Percentiles rank a stretch among this genome's conserved stretches.
Evolutionary conservation across 2,113 vertebrate species (phyloP).

Genomic region (Rhabdomys dilectus): DNA sequence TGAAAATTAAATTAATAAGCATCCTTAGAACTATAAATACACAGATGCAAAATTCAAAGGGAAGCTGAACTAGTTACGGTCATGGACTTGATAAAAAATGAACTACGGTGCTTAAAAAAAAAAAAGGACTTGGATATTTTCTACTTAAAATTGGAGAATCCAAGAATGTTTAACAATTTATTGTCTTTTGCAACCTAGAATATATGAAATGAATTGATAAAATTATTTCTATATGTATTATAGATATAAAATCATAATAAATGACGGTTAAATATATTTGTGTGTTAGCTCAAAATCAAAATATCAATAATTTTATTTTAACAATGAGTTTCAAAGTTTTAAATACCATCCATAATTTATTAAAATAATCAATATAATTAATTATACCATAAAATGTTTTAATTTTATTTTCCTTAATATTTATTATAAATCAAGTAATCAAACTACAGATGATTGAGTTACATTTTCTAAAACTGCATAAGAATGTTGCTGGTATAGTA

Average conservation of each 20-base stretch:
- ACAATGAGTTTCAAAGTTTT: background rate
- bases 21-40: conserved; percentile 29
- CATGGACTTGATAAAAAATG: background rate
- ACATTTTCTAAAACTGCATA: conserved; percentile 8
- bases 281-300: background rate
- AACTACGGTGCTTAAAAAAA: conserved; percentile 26
- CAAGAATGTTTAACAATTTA: background rate
- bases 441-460: background rate
- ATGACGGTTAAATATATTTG: background rate
- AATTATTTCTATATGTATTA: conserved; percentile 4
- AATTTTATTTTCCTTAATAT: background rate
- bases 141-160: background rate
- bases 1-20: conserved; percentile 30
- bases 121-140: background rate
- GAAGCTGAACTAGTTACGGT: background rate
- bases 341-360: background rate
- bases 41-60: conserved; percentile 13
- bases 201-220: conserved; percentile 14
- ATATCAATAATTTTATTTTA: conserved; percentile 32
- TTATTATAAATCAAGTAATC: background rate
- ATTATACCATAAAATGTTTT: background rate
- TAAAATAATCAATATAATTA: conserved; percentile 6
- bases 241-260: background rate
- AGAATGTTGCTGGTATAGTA: background rate
- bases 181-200: background rate